These are phyloP conservation scores for Strix uralensis DNA, from an alignment of 2,113 vertebrate species.

Conservation along the genomic window DNA sequence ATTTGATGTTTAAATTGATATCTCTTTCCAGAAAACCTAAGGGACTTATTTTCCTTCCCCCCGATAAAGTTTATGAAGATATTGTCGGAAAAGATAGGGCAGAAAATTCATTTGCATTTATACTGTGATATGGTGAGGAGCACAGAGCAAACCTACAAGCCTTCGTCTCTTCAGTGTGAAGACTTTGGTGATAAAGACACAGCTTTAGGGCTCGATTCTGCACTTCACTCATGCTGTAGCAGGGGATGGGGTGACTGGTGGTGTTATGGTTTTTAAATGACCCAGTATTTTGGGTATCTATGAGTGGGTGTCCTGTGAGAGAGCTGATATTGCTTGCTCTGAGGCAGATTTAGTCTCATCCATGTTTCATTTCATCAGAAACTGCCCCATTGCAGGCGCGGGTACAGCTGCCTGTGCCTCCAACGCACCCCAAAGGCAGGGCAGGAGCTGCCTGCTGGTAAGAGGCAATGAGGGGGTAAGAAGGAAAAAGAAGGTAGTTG, in stretches of 20 bases:
- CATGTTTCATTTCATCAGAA: not conserved
- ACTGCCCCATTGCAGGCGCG: not conserved
- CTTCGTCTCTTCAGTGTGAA: not conserved
- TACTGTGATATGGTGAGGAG: not conserved
- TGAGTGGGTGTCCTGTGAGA: fast-evolving
- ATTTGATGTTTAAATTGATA: not conserved
- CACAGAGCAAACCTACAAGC: not conserved
- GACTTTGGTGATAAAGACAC: not conserved
- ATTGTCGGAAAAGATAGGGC: not conserved
- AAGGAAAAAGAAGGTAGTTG: not conserved
- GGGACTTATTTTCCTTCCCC: not conserved
- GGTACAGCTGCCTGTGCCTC: not conserved
- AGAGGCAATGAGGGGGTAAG: no score
- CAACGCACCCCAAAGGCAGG: fast-evolving
- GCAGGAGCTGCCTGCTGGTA: not conserved
- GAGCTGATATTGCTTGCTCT: not conserved
- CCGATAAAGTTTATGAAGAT: not conserved
- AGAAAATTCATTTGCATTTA: conserved; percentile 11
- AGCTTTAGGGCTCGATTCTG: not conserved
- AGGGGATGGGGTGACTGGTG: not conserved
- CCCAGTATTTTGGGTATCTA: fast-evolving
- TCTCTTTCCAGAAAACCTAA: not conserved
- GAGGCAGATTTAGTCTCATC: not conserved
- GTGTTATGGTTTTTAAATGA: not conserved
- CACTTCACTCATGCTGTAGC: fast-evolving